Evolutionary conservation across 2,113 vertebrate species (phyloP).

Genomic region (Tapirus terrestris): DNA sequence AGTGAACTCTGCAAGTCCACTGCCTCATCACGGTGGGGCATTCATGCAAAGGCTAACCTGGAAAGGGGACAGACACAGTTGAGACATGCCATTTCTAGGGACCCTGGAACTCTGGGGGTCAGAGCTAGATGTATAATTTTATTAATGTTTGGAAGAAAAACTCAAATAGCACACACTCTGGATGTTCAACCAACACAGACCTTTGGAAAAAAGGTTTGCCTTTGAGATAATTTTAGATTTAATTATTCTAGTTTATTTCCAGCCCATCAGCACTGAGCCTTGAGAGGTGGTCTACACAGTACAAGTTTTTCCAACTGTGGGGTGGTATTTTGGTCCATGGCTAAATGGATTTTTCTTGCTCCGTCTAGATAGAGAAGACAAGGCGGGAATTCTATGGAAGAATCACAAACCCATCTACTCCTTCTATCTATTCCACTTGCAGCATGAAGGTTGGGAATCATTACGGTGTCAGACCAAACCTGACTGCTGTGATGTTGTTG

Average conservation of each 20-base stretch:
- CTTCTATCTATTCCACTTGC: neutral
- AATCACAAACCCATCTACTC: neutral
- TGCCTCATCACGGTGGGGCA: neutral
- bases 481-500: conserved; percentile 45
- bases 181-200: neutral
- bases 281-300: neutral
- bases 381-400: neutral
- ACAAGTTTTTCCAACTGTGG: neutral
- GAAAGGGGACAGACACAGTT: neutral
- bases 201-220: neutral
- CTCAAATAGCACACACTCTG: neutral
- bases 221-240: conserved; percentile 31
- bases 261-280: neutral
- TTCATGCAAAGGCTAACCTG: neutral
- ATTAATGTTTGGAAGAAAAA: conserved; percentile 21
- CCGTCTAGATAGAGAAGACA: neutral
- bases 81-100: neutral
- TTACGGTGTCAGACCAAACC: neutral
- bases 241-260: conserved; percentile 32
- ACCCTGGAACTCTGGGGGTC: neutral
- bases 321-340: neutral
- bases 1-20: conserved; percentile 18
- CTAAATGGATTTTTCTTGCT: neutral
- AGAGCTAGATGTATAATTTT: neutral
- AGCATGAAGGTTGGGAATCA: neutral